Evolutionary conservation across 2,888 invertebrate species (phyloP), one percentile per base, ranked within the genome.

Genomic region (Sarcophaga rosellei): DNA sequence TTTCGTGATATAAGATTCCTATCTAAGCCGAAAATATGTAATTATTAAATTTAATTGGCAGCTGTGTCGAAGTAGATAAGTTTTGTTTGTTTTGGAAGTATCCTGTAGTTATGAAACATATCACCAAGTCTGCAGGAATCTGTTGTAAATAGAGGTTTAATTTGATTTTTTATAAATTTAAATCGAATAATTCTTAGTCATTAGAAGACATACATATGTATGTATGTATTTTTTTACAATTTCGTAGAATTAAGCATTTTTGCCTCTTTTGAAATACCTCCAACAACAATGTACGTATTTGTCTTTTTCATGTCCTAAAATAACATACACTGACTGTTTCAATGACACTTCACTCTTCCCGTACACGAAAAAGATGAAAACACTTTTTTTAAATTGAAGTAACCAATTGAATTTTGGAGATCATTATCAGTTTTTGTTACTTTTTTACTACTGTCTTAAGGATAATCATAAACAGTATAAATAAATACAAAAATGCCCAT

Each of bases 321-420:
- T 47, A 82, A 77, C 76, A 77, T 72, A 72, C 62, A 72, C 65
- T 65, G 59, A 63, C 20, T 35, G 35, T 35, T 35, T 35, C 35
- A 35, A 61, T 59, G 21, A 65, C 70, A 1, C 35, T 8, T 35
- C 35, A 35, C 8, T 35, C 35, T 10, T 35, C 76, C 47, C 59
- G n/a, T 65, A 20, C 3, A 72, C 66, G 75, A 70, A 81, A 63
- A 63, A 62, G 25, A 70, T 11, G 17, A 72, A 73, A 66, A 77
- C 62, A n/a, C 65, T 68, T 25, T 44, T n/a, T 10, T 57, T 17
- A 47, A 77, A 76, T 66, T 77, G 77, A 82, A 35, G 8, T 35
- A 35, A 82, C 72, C 77, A 77, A 77, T 68, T 82, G 77, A 73
- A 77, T 72, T 25, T 82, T 77, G 72, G 65, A 66, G 82, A 82